Conservation (phyloP, 2,113 vertebrate genomes). For the Rhizomys pruinosus region DNA sequence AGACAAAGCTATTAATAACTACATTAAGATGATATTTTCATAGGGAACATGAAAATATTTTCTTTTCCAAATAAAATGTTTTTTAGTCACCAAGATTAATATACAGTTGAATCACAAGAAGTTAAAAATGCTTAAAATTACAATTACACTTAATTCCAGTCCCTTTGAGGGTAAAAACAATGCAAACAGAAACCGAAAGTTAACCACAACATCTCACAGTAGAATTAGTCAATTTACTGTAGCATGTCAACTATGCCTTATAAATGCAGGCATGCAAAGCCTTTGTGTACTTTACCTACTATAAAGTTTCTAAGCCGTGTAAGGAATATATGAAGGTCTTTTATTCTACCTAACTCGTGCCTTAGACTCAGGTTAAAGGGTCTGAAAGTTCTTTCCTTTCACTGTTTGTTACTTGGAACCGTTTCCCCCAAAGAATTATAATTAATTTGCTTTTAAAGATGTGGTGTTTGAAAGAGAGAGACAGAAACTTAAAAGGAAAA, state of each 20-base stretch:
- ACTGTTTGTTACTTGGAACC: not conserved
- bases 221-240: not conserved
- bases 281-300: not conserved
- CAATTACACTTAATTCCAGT: not conserved
- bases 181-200: not conserved
- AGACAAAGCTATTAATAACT: not conserved
- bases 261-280: not conserved
- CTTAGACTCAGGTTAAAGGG: too few species aligned
- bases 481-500: conserved; percentile 56
- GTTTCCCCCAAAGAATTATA: not conserved
- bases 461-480: conserved; percentile 17
- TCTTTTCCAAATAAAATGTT: conserved; percentile 47
- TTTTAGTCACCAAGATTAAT: conserved; percentile 12
- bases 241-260: not conserved
- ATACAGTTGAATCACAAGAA: not conserved
- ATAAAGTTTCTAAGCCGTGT: not conserved
- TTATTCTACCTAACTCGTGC: not conserved
- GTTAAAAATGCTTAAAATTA: not conserved
- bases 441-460: conserved; percentile 54
- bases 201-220: not conserved
- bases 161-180: not conserved
- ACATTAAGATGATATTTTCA: conserved; percentile 1
- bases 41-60: not conserved
- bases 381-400: not conserved
- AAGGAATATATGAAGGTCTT: not conserved